phyloP scores from a whole-genome alignment of 2,888 invertebrate species.

The Ectobius pallidus region DNA sequence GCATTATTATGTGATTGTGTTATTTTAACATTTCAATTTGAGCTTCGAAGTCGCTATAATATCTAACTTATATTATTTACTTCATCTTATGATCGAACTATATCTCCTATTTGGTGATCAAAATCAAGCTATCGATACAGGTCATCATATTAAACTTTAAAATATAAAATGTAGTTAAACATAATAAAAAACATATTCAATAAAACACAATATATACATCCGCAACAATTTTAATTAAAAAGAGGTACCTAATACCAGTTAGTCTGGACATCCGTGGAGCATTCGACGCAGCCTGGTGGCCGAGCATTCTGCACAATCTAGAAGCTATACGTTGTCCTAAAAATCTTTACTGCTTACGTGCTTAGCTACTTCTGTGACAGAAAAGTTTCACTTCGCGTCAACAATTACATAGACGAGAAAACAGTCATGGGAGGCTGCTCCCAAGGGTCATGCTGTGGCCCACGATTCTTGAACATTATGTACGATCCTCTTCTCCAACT shows the following conservation, averaged over 20 bases:
- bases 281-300: no score
- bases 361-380: not conserved
- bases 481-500: conserved; percentile 9
- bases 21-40: no score
- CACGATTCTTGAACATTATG: conserved; percentile 1
- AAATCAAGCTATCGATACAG: no score
- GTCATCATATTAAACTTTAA: no score
- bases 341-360: not conserved
- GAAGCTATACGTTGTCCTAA: not conserved
- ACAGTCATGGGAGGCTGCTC: not conserved
- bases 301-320: not conserved
- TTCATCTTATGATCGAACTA: no score
- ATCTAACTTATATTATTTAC: no score
- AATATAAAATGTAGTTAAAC: no score
- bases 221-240: not conserved
- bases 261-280: conserved; percentile 7
- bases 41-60: no score
- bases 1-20: no score
- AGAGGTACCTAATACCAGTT: conserved; percentile 7
- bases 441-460: conserved; percentile 2
- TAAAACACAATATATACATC: no score
- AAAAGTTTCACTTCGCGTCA: not conserved
- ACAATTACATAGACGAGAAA: not conserved
- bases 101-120: no score
- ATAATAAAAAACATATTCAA: no score